phyloP scores from a whole-genome alignment of 2,113 vertebrate species.

The Setophaga kirtlandii region DNA sequence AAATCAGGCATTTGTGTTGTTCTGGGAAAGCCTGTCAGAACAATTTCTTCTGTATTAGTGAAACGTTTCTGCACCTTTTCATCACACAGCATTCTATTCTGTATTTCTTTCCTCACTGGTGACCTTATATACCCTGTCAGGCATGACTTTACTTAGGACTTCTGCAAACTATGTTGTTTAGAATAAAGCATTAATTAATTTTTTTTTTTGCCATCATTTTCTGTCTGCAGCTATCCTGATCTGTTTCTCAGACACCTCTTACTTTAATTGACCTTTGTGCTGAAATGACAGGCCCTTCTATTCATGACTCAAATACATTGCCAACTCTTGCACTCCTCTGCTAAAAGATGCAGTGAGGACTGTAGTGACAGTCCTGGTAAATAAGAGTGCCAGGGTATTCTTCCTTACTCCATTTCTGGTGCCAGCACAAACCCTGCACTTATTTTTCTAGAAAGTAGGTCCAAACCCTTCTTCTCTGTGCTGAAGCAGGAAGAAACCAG shows the following conservation, averaged over 20 bases:
- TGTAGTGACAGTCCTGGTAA: background rate
- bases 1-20: background rate
- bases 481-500: background rate
- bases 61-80: background rate
- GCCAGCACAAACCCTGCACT: background rate
- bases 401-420: background rate
- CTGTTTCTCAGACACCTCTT: background rate
- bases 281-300: background rate
- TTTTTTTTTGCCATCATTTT: accelerated
- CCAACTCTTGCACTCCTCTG: background rate
- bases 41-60: background rate
- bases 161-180: background rate
- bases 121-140: background rate
- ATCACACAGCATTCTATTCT: background rate
- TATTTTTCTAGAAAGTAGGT: background rate
- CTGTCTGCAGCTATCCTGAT: background rate
- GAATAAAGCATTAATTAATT: background rate
- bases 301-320: background rate
- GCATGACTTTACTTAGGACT: background rate
- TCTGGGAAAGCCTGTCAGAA: background rate
- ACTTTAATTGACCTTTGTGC: background rate
- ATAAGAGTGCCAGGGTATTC: background rate
- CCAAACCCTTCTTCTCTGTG: background rate
- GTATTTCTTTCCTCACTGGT: background rate
- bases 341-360: background rate